phyloP scores from a whole-genome alignment of 2,113 vertebrate genomes.

The Anhinga anhinga region DNA sequence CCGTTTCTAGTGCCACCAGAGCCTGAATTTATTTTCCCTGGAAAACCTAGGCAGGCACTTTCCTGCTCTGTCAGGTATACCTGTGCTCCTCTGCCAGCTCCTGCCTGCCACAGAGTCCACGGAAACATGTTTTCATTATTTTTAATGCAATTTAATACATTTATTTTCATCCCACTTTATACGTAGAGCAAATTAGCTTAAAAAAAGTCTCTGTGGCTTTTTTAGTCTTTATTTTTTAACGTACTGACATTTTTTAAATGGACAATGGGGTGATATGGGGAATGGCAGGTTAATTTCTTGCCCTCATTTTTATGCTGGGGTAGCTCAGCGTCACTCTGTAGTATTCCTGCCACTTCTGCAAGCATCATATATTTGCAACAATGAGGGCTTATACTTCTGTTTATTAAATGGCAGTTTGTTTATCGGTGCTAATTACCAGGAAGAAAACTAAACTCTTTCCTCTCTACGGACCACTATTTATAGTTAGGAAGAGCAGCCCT shows the following conservation, averaged over 20 bases:
- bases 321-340: not conserved
- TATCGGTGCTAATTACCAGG: slow-evolving; percentile 24
- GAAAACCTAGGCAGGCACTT: not conserved
- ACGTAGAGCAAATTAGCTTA: fast-evolving
- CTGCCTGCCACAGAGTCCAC: not conserved
- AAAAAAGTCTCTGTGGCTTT: not conserved
- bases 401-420: slow-evolving; percentile 3
- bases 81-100: not conserved
- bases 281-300: not conserved
- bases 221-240: not conserved
- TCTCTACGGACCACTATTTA: not conserved
- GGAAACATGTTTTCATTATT: not conserved
- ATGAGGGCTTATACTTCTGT: not conserved
- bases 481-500: not conserved
- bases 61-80: not conserved
- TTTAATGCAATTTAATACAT: not conserved
- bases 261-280: fast-evolving
- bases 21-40: not conserved
- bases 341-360: not conserved
- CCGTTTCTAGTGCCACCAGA: not conserved
- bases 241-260: not conserved
- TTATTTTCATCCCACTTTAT: not conserved
- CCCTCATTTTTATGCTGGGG: not conserved
- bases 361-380: not conserved
- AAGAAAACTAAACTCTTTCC: slow-evolving; percentile 14